Evolutionary conservation across 2,113 vertebrate genomes (phyloP).

Genomic region (Caracal caracal): DNA sequence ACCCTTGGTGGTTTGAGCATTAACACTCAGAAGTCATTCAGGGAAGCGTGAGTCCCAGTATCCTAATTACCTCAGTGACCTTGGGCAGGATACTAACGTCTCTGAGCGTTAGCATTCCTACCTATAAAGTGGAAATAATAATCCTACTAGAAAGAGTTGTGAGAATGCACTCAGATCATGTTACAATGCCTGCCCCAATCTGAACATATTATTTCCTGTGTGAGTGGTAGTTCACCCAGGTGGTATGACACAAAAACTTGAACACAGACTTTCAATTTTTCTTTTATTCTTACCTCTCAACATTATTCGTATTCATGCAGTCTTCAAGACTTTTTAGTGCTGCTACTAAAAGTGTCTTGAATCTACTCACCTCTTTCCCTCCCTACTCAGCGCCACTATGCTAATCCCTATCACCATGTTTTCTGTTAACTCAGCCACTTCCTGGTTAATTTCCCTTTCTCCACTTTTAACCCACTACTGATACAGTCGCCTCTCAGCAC

Average conservation of each 20-base stretch:
- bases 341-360: background rate
- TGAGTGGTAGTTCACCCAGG: background rate
- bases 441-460: conserved; percentile 1
- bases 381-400: background rate
- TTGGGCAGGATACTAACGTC: background rate
- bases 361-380: background rate
- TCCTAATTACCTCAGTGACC: background rate
- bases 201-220: background rate
- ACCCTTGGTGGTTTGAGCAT: background rate
- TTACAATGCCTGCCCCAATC: background rate
- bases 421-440: background rate
- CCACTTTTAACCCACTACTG: background rate
- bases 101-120: background rate
- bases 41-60: background rate
- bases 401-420: background rate
- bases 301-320: background rate
- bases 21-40: background rate
- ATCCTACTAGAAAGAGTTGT: background rate
- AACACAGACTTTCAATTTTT: background rate
- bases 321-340: background rate
- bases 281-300: background rate
- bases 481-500: background rate
- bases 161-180: background rate
- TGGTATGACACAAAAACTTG: background rate
- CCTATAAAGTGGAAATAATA: background rate